phyloP scores from a whole-genome alignment of 2,888 invertebrate genomes.

The Catonia carolina region DNA sequence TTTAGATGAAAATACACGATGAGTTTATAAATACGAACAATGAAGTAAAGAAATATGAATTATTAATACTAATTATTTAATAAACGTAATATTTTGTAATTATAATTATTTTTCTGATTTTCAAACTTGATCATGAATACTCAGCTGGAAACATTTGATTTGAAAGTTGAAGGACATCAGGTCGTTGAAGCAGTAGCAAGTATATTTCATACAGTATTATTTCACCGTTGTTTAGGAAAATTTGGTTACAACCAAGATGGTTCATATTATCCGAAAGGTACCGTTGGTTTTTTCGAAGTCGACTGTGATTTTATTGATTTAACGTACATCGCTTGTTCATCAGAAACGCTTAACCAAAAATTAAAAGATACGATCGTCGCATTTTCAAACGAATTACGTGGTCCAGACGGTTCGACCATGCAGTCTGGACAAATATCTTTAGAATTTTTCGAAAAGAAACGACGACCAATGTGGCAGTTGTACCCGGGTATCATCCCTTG shows the following conservation, averaged over 20 bases:
- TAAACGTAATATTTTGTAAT: too few relatives aligned
- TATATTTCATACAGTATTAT: conserved; percentile 20
- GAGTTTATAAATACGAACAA: too few relatives aligned
- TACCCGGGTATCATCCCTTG: conserved; percentile 13
- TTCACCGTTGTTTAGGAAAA: conserved; percentile 19
- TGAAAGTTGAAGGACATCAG: conserved; percentile 18
- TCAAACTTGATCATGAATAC: too few relatives aligned
- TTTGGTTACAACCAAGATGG: conserved; percentile 16
- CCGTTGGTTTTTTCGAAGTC: conserved; percentile 17
- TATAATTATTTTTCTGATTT: too few relatives aligned
- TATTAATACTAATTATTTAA: too few relatives aligned
- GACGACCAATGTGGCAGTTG: conserved; percentile 10
- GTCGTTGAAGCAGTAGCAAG: conserved; percentile 21
- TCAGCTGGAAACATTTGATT: conserved; percentile 16
- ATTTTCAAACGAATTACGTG: conserved; percentile 18
- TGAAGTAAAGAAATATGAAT: too few relatives aligned
- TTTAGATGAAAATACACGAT: too few relatives aligned
- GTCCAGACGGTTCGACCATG: background rate
- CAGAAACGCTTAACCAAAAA: conserved; percentile 4
- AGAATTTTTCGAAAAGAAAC: conserved; percentile 16
- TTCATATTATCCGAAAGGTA: conserved; percentile 14
- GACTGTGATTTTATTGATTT: conserved; percentile 21
- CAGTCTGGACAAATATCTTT: conserved; percentile 17
- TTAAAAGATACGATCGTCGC: conserved; percentile 8
- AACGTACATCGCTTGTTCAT: conserved; percentile 20